Conservation (phyloP, 2,113 vertebrate genomes). For the Marmota flaviventris region DNA sequence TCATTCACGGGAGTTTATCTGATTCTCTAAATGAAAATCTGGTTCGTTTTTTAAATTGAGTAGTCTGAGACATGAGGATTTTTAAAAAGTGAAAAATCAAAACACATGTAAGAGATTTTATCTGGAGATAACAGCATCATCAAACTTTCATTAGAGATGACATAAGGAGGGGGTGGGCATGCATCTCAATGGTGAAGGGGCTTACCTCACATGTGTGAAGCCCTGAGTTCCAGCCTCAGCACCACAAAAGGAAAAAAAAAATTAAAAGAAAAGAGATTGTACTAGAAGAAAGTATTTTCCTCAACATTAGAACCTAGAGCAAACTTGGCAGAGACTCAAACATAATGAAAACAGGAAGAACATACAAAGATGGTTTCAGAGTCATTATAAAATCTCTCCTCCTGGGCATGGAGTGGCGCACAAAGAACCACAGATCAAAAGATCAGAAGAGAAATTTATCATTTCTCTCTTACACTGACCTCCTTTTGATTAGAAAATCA, state of each 20-base stretch:
- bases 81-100: background rate
- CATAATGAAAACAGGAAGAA: slow-evolving; percentile 17
- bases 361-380: background rate
- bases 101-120: slow-evolving; percentile 29
- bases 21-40: background rate
- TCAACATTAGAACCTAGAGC: background rate
- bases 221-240: background rate
- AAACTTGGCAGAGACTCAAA: slow-evolving; percentile 10
- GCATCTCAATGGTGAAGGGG: background rate
- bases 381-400: background rate
- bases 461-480: background rate
- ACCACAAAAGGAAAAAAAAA: background rate
- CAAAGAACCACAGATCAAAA: background rate
- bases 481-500: background rate
- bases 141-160: slow-evolving; percentile 23
- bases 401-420: background rate
- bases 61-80: background rate
- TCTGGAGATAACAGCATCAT: background rate
- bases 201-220: background rate
- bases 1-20: background rate
- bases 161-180: background rate
- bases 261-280: background rate
- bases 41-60: background rate
- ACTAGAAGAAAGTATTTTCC: background rate
- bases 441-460: background rate